Evolutionary conservation across 2,797 vertebrate species (phyloP), one percentile per base, ranked within the genome.

Genomic region (Dipus sagitta): DNA sequence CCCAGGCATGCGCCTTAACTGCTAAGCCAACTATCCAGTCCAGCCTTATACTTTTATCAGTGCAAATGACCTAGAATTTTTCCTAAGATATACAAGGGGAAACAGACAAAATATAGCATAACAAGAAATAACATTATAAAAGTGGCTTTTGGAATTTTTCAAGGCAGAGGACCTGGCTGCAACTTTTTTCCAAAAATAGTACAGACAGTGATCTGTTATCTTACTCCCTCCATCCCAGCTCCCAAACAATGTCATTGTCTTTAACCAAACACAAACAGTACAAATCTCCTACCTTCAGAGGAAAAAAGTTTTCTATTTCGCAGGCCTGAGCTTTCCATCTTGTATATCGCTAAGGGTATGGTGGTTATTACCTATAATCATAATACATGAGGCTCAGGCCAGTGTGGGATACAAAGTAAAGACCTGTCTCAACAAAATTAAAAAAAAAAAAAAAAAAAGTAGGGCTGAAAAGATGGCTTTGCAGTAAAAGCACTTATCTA

Each of bases 151-250:
- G 30, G 20, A 91, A 87, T 8, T 32, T 17, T 65, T 28, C 54
- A 92, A 78, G 10, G 6, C 17, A 81, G 21, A 91, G 4, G 34
- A 28, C 21, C 54, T 60, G 17, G 13, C 14, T 67, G 24, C 21
- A 91, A 67, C 34, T 26, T 86, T 79, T 54, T 70, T 86, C 9
- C 34, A 91, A 93, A 95, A 70, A 12, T 68, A 94, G 23, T 76
- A 75, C 26, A 3, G 15, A 62, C 80, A 79, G 1, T 71, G 21
- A 81, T 54, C 24, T 93, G 38, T 2, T 30, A 88, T 79, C 20
- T 28, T 88, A 82, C 11, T 86, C 24, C 24, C 28, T 75, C 58
- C 75, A 80, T 54, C 23, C 78, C 30, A 60, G 18, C 24, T 79
- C 42, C 38, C 79, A 88, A 88, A 24, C 26, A 38, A 75, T 12